A percentile compares a stretch with the other conserved stretches of the same genome.
Evolutionary conservation across 2,797 vertebrate species (phyloP).

Genomic region (Neostethus bicornis): DNA sequence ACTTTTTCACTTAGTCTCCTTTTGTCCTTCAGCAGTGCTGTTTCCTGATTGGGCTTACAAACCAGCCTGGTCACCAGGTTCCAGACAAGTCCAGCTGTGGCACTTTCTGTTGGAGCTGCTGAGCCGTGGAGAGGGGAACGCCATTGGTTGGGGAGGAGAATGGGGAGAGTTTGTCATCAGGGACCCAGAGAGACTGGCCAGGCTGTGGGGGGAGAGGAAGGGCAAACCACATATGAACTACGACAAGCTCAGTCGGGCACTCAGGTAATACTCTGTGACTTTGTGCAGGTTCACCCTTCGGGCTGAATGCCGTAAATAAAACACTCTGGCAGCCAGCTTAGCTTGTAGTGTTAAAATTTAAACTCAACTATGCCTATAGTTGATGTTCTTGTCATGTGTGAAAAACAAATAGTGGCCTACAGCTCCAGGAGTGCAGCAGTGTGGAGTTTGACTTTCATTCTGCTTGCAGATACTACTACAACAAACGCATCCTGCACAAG

Average conservation of each 20-base stretch:
- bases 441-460: slow-evolving; percentile 13
- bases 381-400: slow-evolving; percentile 16
- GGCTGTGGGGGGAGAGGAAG: slow-evolving; percentile 81
- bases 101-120: slow-evolving; percentile 81
- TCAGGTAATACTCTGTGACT: slow-evolving; percentile 65
- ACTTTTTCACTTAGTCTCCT: not conserved
- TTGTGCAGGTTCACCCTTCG: slow-evolving; percentile 25
- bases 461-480: slow-evolving; percentile 83
- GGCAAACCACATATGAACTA: slow-evolving; percentile 86
- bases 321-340: slow-evolving; percentile 2
- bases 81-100: slow-evolving; percentile 81
- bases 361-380: slow-evolving; percentile 30
- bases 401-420: slow-evolving; percentile 7
- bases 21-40: slow-evolving; percentile 66
- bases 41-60: slow-evolving; percentile 85
- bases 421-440: slow-evolving; percentile 9
- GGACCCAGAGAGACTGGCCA: slow-evolving; percentile 77
- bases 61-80: slow-evolving; percentile 80
- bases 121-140: slow-evolving; percentile 67
- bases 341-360: slow-evolving; percentile 42
- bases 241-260: slow-evolving; percentile 84
- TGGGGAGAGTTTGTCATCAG: slow-evolving; percentile 81
- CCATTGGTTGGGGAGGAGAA: slow-evolving; percentile 79
- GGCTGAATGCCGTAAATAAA: slow-evolving; percentile 36
- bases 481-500: slow-evolving; percentile 84